Evolutionary conservation across 1,140 invertebrate genomes (phyloP), one percentile per base, ranked within the genome.

Genomic region (Ectropis grisescens): DNA sequence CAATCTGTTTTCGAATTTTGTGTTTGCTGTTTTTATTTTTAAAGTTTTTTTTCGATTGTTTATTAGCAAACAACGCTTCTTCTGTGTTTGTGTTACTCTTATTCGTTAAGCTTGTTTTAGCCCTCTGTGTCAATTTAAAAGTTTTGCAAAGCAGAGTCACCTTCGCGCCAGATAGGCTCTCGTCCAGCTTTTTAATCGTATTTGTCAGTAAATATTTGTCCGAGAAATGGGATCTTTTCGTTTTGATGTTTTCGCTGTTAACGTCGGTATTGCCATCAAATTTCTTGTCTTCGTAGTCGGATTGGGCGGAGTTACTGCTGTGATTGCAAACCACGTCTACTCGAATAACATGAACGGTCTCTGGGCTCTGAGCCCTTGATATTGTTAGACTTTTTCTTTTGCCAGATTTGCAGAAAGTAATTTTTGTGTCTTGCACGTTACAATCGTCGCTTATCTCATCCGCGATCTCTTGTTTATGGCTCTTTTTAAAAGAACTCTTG

Each of bases 141-240:
- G 72, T 78, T 54, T 78, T 80, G 45, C 75, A 80, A 38, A 76
- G 58, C 14, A 80, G 49, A n/a, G 71, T 80, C n/a, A 78, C 72
- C 32, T 76, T 71, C 1, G 61, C 58, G 1, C 57, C 61, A 0
- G 58, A 53, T n/a, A 72, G 36, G 28, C 60, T 71, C 31, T 78
- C 64, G 40, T 76, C 70, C 11, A 78, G 42, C 3, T 56, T 58
- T 48, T 78, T 78, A 11, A 71, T 44, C 4, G 70, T 57, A 16
- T 72, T 78, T 4, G 65, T 75, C 25, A 78, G 47, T 3, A 75
- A 48, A 45, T 78, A 80, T 45, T 74, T 80, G 34, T 61, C 60
- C 11, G 49, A 34, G 8, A 64, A 58, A 39, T 52, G 55, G 24
- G 48, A 37, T 9, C 43, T 58, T 41, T 62, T 67, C 6, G 52